Percentiles rank a stretch among this genome's conserved stretches.
Conservation (phyloP, 2,113 vertebrate genomes). For the Hippopotamus amphibius region DNA sequence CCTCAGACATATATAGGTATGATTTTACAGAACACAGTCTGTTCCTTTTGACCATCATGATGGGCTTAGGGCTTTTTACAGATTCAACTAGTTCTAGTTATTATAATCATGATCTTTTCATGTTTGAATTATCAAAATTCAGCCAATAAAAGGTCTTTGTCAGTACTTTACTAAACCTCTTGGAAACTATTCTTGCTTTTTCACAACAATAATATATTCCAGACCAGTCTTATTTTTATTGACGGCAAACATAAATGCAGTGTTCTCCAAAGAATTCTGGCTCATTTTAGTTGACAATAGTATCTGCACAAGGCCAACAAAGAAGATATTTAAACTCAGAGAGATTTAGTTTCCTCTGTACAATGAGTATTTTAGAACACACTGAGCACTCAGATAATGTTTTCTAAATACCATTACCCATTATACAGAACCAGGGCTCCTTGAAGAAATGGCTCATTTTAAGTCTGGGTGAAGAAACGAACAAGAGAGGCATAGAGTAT, state of each 20-base stretch:
- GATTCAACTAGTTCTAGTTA: constrained; percentile 19
- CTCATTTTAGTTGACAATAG: background rate
- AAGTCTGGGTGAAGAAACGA: background rate
- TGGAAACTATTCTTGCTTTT: background rate
- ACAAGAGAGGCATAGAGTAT: background rate
- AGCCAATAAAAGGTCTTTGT: background rate
- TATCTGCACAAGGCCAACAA: background rate
- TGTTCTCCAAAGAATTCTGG: constrained; percentile 31
- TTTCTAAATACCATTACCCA: background rate
- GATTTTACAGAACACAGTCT: background rate
- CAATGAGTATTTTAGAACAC: background rate
- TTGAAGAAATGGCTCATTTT: background rate
- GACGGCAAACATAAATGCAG: background rate
- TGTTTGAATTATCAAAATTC: constrained; percentile 11
- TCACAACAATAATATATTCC: background rate
- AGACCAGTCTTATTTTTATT: constrained; percentile 10
- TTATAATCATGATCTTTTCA: background rate
- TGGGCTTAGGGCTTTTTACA: background rate
- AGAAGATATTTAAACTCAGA: background rate
- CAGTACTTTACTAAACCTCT: background rate
- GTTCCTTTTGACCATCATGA: background rate
- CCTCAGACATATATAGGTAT: background rate
- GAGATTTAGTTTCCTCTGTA: background rate
- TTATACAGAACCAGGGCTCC: background rate
- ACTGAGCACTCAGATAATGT: background rate